Evolutionary conservation across 2,797 vertebrate genomes (phyloP), one percentile per base, ranked within the genome.

Genomic region (Babyrousa celebensis): DNA sequence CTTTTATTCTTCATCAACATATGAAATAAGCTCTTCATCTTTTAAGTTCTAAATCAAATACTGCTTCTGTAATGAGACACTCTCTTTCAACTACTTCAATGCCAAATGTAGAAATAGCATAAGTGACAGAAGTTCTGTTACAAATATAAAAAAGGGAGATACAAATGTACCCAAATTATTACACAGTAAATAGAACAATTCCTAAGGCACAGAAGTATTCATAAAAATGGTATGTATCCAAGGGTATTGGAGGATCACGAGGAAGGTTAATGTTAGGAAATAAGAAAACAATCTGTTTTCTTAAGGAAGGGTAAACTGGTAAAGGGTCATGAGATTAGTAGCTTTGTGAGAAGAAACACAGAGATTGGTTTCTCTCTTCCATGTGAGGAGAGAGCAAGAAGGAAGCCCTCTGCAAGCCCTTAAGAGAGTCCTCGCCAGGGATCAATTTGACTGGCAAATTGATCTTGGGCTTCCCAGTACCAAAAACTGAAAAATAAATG

Each of bases 401-500:
- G 43, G 63, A 40, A 21, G 43, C 6, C 21, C 36, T 60, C 56
- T 89, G 1, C 29, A 84, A 84, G n/a, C 12, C 29, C 48, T 10
- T 25, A 58, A 32, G 27, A 80, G 21, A n/a, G 2, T 20, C 17
- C 25, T 63, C 20, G 32, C 6, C 63, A 84, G 43, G 17, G 54
- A 63, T 5, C 83, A n/a, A 84, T 9, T 36, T 54, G 29, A 27
- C n/a, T 78, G 32, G 32, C 58, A 78, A 14, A 60, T 95, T 84
- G 43, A 43, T 32, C 65, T 29, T 54, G 11, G 23, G 71, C 56
- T 84, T 71, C 27, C 2, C 7, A 58, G 17, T 14, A 20, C 32
- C 23, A 16, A 78, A 27, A 89, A 85, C 52, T 36, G 40, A 90
- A 65, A 90, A 94, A 90, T 40, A 78, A 77, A 63, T 85, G 12